Evolutionary conservation across 2,888 invertebrate genomes (phyloP).

Genomic region (Dicranocentrus wangi): DNA sequence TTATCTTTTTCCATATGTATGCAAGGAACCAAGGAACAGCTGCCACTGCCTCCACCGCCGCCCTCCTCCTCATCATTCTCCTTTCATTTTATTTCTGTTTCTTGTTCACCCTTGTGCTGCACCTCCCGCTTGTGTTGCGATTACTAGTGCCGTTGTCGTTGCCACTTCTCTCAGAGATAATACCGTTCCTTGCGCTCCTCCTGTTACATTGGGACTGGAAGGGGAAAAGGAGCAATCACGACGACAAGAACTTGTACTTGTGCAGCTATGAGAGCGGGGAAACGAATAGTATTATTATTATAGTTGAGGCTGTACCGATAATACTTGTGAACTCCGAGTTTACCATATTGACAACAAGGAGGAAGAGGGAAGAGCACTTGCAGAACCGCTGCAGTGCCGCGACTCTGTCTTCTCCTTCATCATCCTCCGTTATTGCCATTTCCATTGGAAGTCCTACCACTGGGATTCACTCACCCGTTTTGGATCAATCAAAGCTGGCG

Average conservation of each 20-base stretch:
- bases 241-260: constrained; percentile 30
- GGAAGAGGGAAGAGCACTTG: constrained; percentile 6
- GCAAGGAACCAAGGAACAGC: constrained; percentile 44
- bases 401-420: constrained; percentile 28
- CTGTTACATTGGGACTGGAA: not conserved
- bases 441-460: constrained; percentile 33
- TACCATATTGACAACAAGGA: constrained; percentile 28
- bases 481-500: constrained; percentile 58
- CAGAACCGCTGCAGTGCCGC: not conserved
- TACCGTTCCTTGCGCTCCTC: constrained; percentile 16
- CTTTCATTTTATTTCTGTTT: constrained; percentile 37
- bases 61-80: constrained; percentile 37
- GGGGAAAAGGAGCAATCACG: constrained; percentile 47
- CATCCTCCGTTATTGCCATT: constrained; percentile 53
- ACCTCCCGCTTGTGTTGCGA: no score
- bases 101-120: constrained; percentile 38
- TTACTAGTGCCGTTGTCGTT: no score
- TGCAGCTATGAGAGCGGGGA: constrained; percentile 36
- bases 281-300: constrained; percentile 41
- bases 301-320: constrained; percentile 20
- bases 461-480: constrained; percentile 55
- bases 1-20: constrained; percentile 62
- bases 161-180: not conserved
- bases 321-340: constrained; percentile 39
- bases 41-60: constrained; percentile 33